Conservation (phyloP, 2,888 invertebrate genomes). For the Bhutanitis thaidina region DNA sequence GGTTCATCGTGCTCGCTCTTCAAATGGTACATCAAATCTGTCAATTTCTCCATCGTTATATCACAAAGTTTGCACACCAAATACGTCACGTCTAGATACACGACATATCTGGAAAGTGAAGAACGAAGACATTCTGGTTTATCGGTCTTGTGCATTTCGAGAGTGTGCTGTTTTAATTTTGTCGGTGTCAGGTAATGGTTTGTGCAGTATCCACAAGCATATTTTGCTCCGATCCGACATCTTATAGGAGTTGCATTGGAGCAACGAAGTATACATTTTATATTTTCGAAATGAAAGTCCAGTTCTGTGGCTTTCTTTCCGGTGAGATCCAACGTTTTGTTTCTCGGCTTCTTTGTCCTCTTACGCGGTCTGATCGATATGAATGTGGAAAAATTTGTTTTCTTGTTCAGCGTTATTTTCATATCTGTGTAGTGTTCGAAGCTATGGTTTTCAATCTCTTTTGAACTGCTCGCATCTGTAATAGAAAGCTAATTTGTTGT, state of each 20-base stretch:
- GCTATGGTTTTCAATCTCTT: background rate
- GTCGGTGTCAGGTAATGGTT: slow-evolving; percentile 31
- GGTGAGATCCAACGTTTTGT: background rate
- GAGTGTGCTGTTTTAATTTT: slow-evolving; percentile 42
- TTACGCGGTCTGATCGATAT: slow-evolving; percentile 11
- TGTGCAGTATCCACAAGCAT: slow-evolving; percentile 40
- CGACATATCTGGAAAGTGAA: slow-evolving; percentile 43
- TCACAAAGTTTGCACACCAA: slow-evolving; percentile 49
- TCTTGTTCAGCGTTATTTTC: slow-evolving; percentile 1
- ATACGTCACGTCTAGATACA: slow-evolving; percentile 52
- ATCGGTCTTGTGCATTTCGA: slow-evolving; percentile 31
- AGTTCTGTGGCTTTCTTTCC: slow-evolving; percentile 33
- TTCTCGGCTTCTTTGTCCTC: background rate
- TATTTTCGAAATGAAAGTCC: slow-evolving; percentile 53
- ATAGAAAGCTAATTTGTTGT: background rate
- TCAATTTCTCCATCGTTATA: slow-evolving; percentile 34
- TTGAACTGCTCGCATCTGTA: slow-evolving; percentile 8
- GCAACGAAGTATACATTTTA: slow-evolving; percentile 33
- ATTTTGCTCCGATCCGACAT: slow-evolving; percentile 32
- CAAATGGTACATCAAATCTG: slow-evolving; percentile 49
- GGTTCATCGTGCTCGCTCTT: slow-evolving; percentile 37
- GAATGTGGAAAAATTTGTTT: slow-evolving; percentile 10
- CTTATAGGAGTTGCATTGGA: slow-evolving; percentile 49
- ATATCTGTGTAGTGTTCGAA: background rate
- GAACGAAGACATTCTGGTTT: slow-evolving; percentile 15